These are phyloP conservation scores for Phataginus tetradactyla DNA, from an alignment of 2,797 vertebrate species.

Conservation along the genomic window DNA sequence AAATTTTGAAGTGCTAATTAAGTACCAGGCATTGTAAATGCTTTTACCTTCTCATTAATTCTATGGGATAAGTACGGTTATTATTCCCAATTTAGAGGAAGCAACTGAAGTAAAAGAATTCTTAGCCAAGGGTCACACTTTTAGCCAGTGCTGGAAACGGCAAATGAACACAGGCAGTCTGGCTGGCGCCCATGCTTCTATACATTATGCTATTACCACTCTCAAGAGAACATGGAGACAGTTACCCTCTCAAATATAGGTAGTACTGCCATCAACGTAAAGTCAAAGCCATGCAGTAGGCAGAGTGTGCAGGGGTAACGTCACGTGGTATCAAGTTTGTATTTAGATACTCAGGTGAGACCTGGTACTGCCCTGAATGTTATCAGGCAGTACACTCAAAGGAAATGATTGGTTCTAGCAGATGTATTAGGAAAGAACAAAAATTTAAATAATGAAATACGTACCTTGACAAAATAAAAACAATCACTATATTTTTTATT, in stretches of 20 bases:
- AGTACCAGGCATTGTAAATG: neutral
- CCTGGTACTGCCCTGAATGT: neutral
- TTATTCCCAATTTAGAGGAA: neutral
- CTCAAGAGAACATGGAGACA: neutral
- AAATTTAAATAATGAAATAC: conserved; percentile 31
- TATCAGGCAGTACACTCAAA: neutral
- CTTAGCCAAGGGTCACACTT: neutral
- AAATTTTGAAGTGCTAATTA: neutral
- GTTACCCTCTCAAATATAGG: neutral
- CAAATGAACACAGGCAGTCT: neutral
- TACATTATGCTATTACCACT: neutral
- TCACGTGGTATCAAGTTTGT: neutral
- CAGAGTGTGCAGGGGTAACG: neutral
- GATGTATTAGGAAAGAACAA: neutral
- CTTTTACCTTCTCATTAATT: neutral
- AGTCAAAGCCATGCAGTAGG: neutral
- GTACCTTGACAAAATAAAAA: neutral
- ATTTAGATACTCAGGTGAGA: neutral
- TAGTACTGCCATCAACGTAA: neutral
- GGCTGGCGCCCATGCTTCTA: neutral
- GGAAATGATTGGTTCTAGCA: neutral
- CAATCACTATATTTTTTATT: neutral
- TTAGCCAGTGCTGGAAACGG: neutral
- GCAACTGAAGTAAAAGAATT: neutral
- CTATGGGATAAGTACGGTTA: neutral